These are phyloP conservation scores for Argyra leucocephala DNA, from an alignment of 2,888 invertebrate genomes.

Conservation along the genomic window DNA sequence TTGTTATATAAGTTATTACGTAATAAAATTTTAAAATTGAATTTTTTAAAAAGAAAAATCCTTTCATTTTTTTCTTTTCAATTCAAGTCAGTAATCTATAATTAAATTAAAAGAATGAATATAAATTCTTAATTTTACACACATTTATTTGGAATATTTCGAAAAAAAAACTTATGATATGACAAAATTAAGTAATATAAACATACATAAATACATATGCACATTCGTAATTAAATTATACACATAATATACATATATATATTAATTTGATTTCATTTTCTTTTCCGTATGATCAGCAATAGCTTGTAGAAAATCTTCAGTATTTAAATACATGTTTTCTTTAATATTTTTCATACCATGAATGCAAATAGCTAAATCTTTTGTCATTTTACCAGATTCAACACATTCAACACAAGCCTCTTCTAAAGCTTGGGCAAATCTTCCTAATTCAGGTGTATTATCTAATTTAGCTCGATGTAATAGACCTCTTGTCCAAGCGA, in stretches of 20 bases:
- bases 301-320: slow-evolving; percentile 77
- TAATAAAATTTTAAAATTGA: too few relatives aligned
- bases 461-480: slow-evolving; percentile 76
- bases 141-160: background rate
- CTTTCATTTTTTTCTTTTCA: too few relatives aligned
- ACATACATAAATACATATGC: too few relatives aligned
- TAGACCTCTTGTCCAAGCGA: slow-evolving; percentile 82
- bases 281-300: slow-evolving; percentile 62
- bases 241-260: background rate
- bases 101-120: too few relatives aligned
- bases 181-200: slow-evolving; percentile 4
- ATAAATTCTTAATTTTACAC: background rate
- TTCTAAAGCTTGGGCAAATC: slow-evolving; percentile 63
- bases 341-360: slow-evolving; percentile 73
- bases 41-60: too few relatives aligned
- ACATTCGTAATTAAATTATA: too few relatives aligned
- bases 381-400: slow-evolving; percentile 76
- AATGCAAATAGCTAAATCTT: slow-evolving; percentile 79
- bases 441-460: slow-evolving; percentile 60
- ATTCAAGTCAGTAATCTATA: too few relatives aligned
- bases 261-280: slow-evolving; percentile 31
- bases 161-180: background rate
- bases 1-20: too few relatives aligned
- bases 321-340: slow-evolving; percentile 71
- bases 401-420: slow-evolving; percentile 75